Base-by-base conservation (phyloP, 2,797 vertebrate species). In the Taenioides sp. region DNA sequence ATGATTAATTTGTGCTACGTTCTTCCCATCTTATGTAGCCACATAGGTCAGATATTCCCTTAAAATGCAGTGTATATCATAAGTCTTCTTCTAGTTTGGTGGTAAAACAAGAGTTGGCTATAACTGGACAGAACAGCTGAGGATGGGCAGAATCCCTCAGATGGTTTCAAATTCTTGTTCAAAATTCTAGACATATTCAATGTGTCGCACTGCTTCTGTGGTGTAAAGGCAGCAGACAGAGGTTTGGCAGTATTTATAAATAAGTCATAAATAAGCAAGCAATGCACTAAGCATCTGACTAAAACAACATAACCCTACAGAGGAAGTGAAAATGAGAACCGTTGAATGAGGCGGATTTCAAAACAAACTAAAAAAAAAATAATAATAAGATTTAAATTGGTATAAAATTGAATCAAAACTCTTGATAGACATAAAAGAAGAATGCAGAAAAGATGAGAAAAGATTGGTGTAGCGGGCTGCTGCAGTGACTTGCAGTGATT, bases 71-170 rank as follows among this genome's bases (percentile, higher is more conserved):
- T 78, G 66, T 69, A 67, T 49, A 75, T 69, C 17, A 28, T 58
- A 64, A 22, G 60, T 74, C 50, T 80, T 62, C 75, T 76, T 70
- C 20, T 66, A 67, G 75, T 77, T 78, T 87, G 78, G 82, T 74
- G 73, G 67, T 71, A 69, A 72, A 69, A 71, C 76, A 27, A 69
- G 61, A 71, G 71, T 34, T 18, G 47, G 71, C 78, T 70, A 68
- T 85, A 85, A 88, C 80, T 87, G 79, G 71, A 72, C 61, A 62
- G 71, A 85, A 67, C 69, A 76, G 84, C 63, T 37, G 65, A 81
- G 67, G 77, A 78, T 20, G 43, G 71, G 75, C 49, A 77, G 9
- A 63, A 82, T 84, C 86, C 80, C 71, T 84, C 64, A 40, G 72
- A 67, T 74, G 80, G 79, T 64, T 80, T 57, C 66, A 70, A 81